Percentiles rank a stretch among this genome's conserved stretches.
Conservation (phyloP, 2,888 invertebrate genomes). For the Temnothorax ravouxi region DNA sequence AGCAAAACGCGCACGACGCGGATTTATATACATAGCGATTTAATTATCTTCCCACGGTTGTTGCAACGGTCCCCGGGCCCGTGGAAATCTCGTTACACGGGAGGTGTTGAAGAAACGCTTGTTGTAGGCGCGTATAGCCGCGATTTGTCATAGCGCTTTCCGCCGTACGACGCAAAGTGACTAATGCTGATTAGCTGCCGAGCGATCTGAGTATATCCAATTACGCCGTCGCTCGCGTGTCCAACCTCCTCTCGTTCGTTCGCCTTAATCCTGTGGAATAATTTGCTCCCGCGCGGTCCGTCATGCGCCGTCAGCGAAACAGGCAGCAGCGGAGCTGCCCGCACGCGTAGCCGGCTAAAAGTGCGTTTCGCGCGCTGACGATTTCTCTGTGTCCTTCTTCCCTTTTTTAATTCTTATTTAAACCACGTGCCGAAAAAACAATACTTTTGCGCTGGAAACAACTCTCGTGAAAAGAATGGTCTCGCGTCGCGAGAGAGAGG, state of each 20-base stretch:
- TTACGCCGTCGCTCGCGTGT: conserved; percentile 72
- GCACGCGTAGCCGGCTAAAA: conserved; percentile 33
- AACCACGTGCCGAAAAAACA: background rate
- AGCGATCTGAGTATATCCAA: conserved; percentile 75
- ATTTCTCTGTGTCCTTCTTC: background rate
- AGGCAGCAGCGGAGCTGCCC: conserved; percentile 48
- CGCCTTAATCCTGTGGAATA: conserved; percentile 76
- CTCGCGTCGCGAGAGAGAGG: background rate
- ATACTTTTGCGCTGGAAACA: background rate
- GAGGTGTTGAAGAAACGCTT: conserved; percentile 49
- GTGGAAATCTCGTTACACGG: conserved; percentile 41
- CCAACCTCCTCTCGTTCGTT: conserved; percentile 60
- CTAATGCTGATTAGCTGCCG: conserved; percentile 75
- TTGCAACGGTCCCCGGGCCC: conserved; percentile 1
- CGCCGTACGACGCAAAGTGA: conserved; percentile 63
- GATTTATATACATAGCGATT: conserved; percentile 2
- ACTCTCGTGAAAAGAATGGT: background rate
- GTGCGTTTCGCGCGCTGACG: background rate
- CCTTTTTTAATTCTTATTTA: background rate
- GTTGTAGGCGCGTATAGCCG: conserved; percentile 33
- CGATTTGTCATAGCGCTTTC: conserved; percentile 62
- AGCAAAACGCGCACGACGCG: background rate
- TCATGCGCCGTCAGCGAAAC: conserved; percentile 70
- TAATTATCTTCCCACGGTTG: conserved; percentile 51
- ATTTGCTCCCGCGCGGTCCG: conserved; percentile 67